A percentile compares a stretch with the other conserved stretches of the same genome.
phyloP scores from a whole-genome alignment of 1,140 invertebrate genomes.

The Leucophenga varia region DNA sequence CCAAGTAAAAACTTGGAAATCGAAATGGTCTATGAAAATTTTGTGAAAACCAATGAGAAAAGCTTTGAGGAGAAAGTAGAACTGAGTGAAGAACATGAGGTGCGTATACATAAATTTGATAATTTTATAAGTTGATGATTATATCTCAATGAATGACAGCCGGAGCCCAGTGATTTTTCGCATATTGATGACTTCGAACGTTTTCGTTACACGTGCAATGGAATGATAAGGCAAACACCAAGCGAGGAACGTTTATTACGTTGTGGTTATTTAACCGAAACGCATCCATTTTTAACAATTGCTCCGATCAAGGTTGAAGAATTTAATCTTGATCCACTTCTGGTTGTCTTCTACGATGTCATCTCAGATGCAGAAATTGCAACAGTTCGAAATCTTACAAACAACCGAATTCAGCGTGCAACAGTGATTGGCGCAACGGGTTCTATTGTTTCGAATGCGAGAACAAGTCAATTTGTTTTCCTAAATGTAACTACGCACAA shows the following conservation, averaged over 20 bases:
- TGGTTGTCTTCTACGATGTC: slow-evolving; percentile 87
- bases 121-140: no score
- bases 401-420: slow-evolving; percentile 67
- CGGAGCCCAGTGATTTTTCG: slow-evolving; percentile 19
- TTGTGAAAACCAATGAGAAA: slow-evolving; percentile 1
- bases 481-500: slow-evolving; percentile 77
- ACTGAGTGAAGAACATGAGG: slow-evolving; percentile 27
- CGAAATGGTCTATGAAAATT: slow-evolving; percentile 14
- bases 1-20: no score
- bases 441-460: slow-evolving; percentile 75
- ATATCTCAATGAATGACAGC: no score
- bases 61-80: not conserved
- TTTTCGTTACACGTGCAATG: slow-evolving; percentile 61
- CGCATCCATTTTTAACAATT: slow-evolving; percentile 76
- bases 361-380: slow-evolving; percentile 88
- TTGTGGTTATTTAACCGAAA: slow-evolving; percentile 76
- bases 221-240: slow-evolving; percentile 64
- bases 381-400: slow-evolving; percentile 77
- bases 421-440: slow-evolving; percentile 81
- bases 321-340: slow-evolving; percentile 76
- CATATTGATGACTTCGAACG: slow-evolving; percentile 2
- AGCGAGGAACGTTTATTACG: slow-evolving; percentile 57
- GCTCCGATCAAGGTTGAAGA: slow-evolving; percentile 91
- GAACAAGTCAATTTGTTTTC: slow-evolving; percentile 97
- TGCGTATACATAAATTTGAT: no score